Percentiles rank a stretch among this genome's conserved stretches.
Evolutionary conservation across 2,888 invertebrate species (phyloP).

Genomic region (Morpho deidamia): DNA sequence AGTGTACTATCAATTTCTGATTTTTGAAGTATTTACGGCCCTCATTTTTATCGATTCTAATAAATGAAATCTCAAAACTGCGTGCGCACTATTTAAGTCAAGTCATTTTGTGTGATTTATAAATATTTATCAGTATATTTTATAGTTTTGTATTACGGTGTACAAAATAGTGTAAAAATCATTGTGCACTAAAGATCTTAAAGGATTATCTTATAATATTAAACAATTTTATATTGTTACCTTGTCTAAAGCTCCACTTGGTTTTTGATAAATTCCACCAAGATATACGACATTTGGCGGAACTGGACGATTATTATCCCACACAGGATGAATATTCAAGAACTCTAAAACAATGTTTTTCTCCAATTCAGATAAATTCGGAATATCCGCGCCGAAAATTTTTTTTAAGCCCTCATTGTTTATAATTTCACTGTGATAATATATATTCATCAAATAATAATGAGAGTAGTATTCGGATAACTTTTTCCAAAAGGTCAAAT

Average conservation of each 20-base stretch:
- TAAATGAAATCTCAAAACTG: too few relatives aligned
- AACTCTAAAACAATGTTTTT: slow-evolving; percentile 50
- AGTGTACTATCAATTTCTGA: too few relatives aligned
- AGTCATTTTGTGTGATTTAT: too few relatives aligned
- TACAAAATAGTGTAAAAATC: too few relatives aligned
- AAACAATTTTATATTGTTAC: slow-evolving; percentile 28
- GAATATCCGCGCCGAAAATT: slow-evolving; percentile 33
- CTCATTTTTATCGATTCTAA: too few relatives aligned
- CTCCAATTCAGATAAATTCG: slow-evolving; percentile 30
- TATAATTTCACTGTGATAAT: too few relatives aligned
- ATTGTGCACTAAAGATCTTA: background rate
- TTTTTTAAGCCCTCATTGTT: slow-evolving; percentile 22
- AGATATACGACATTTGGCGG: slow-evolving; percentile 51
- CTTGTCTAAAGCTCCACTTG: slow-evolving; percentile 42
- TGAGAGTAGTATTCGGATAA: slow-evolving; percentile 25
- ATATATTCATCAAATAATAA: background rate
- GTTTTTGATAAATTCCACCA: slow-evolving; percentile 53
- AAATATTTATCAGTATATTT: too few relatives aligned
- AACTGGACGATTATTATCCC: slow-evolving; percentile 46
- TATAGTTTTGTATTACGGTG: too few relatives aligned
- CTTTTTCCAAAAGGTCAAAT: slow-evolving; percentile 34
- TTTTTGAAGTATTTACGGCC: too few relatives aligned
- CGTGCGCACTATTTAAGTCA: too few relatives aligned
- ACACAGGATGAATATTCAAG: slow-evolving; percentile 53
- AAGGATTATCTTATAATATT: background rate